Base-by-base conservation (phyloP, 2,888 invertebrate genomes). In the Temnothorax rugatulus region DNA sequence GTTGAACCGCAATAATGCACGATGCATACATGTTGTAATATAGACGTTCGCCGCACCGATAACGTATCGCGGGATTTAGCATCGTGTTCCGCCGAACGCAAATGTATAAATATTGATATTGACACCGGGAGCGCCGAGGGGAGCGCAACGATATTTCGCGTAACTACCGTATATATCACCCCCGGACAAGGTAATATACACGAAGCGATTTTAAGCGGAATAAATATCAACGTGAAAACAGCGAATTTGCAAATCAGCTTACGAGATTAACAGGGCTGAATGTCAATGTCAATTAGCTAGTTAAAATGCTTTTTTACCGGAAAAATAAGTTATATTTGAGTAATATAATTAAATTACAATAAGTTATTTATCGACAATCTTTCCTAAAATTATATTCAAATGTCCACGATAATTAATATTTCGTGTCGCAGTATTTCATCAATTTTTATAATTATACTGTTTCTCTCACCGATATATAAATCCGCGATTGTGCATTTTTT, bases 341-440 rank as follows among this genome's bases (percentile, higher is more conserved):
- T 38, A n/a, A 38, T 34, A 15, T 79, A 44, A 41, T 29, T 74
- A 77, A 83, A 79, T 25, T 25, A n/a, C n/a, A 21, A 64, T 41
- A 2, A 64, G 5, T 11, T 64, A 64, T 41, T 41, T 38, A 4
- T 63, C 13, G 5, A 21, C 3, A 21, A 64, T 41, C 9, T 61
- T 59, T 63, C 2, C 4, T n/a, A n/a, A n/a, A 63, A 9, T 63
- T 63, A 11, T 38, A n/a, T 11, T 63, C 61, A 38, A 38, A 18
- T 75, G 86, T 79, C 52, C 82, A 61, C 75, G 79, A 88, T 87
- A 86, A 85, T 88, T 86, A 87, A 87, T 84, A 86, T 66, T 66
- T 81, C 77, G 41, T 47, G 50, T 59, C 63, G 47, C 2, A 44
- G n/a, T 84, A 71, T 54, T 77, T 82, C 68, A 82, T 88, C 87